A percentile compares a stretch with the other conserved stretches of the same genome.
Conservation (phyloP, 2,888 invertebrate species). For the Sclerodermus sp. region DNA sequence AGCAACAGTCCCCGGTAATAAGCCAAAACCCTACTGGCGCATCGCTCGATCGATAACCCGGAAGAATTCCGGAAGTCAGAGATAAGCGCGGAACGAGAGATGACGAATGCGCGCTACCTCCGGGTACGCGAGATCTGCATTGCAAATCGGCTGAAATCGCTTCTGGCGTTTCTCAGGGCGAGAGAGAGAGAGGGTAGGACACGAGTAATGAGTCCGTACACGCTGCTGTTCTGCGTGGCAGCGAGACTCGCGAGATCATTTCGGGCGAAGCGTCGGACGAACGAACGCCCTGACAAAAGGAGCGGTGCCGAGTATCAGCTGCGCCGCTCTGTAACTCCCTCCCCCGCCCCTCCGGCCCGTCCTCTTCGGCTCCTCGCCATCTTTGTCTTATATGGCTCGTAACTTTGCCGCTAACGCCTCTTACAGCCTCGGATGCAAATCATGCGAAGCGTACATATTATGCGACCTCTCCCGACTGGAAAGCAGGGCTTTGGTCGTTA, state of each 20-base stretch:
- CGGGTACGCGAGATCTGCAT: slow-evolving; percentile 25
- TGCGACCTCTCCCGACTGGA: neutral
- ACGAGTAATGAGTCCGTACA: too few relatives aligned
- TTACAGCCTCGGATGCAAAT: slow-evolving; percentile 25
- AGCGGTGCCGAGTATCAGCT: slow-evolving; percentile 21
- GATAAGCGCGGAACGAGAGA: neutral
- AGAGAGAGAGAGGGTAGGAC: too few relatives aligned
- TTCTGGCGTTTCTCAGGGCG: neutral
- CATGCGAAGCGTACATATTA: neutral
- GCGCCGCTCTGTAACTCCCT: slow-evolving; percentile 17
- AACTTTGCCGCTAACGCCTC: slow-evolving; percentile 12
- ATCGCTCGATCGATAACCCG: too few relatives aligned
- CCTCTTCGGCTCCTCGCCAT: slow-evolving; percentile 3
- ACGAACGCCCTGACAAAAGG: slow-evolving; percentile 36
- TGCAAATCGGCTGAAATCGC: slow-evolving; percentile 20
- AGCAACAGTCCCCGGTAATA: too few relatives aligned
- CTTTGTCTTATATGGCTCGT: neutral
- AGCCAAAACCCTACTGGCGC: too few relatives aligned
- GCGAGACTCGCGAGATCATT: too few relatives aligned
- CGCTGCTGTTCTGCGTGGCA: too few relatives aligned
- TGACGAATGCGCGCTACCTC: slow-evolving; percentile 7
- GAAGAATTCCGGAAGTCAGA: too few relatives aligned
- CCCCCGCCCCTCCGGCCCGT: slow-evolving; percentile 21
- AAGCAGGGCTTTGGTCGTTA: neutral
- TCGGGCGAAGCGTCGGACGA: slow-evolving; percentile 32